phyloP scores from a whole-genome alignment of 2,797 vertebrate species.

The Myripristis jacobus region DNA sequence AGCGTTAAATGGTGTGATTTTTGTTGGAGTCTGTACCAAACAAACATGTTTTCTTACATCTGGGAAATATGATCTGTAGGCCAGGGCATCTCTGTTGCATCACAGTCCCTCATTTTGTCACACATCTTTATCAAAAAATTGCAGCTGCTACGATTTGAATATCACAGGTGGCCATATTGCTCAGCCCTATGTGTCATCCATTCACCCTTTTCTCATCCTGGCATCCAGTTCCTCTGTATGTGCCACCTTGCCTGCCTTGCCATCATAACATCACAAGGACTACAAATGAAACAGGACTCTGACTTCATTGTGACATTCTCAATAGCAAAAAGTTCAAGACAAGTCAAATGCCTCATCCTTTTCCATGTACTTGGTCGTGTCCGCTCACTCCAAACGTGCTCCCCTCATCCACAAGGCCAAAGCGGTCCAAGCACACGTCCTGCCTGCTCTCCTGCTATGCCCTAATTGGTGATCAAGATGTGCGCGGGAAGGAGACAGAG shows the following conservation, averaged over 20 bases:
- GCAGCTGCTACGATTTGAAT: too few species aligned
- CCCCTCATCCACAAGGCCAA: constrained; percentile 5
- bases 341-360: not conserved
- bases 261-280: not conserved
- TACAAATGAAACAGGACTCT: not conserved
- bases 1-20: too few species aligned
- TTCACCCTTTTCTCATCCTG: constrained; percentile 39
- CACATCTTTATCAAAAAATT: too few species aligned
- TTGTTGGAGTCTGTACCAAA: too few species aligned
- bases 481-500: constrained; percentile 65
- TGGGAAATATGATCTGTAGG: too few species aligned
- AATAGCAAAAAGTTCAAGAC: constrained; percentile 28
- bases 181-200: constrained; percentile 30
- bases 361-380: constrained; percentile 5
- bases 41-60: too few species aligned
- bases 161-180: too few species aligned
- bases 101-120: too few species aligned
- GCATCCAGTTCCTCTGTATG: constrained; percentile 31
- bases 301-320: too few species aligned
- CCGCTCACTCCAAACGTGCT: constrained; percentile 20
- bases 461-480: constrained; percentile 80
- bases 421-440: constrained; percentile 42
- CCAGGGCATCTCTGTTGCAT: too few species aligned
- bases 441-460: constrained; percentile 51
- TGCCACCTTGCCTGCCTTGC: constrained; percentile 12